Evolutionary conservation across 2,888 invertebrate genomes (phyloP).

Genomic region (Polymixis flavicincta): DNA sequence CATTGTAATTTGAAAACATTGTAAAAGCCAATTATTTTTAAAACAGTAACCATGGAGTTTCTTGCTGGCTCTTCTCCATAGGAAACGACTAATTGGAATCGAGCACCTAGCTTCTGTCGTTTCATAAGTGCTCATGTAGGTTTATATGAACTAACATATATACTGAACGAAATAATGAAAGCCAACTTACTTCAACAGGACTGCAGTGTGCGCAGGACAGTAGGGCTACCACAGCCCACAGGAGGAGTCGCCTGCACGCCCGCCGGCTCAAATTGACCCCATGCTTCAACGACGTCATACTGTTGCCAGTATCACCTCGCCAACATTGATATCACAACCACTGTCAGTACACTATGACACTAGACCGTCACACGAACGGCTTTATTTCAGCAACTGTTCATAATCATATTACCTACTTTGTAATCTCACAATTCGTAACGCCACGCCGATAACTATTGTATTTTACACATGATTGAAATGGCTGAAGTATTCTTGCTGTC

Average conservation of each 20-base stretch:
- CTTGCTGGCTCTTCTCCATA: too few relatives aligned
- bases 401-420: conserved; percentile 41
- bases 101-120: too few relatives aligned
- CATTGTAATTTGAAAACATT: too few relatives aligned
- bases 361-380: conserved; percentile 29
- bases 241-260: conserved; percentile 91
- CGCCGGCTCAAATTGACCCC: conserved; percentile 93
- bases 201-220: conserved; percentile 74
- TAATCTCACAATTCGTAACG: conserved; percentile 77
- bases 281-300: conserved; percentile 91
- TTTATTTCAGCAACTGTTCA: conserved; percentile 13
- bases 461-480: conserved; percentile 18
- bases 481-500: not conserved
- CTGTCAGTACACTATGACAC: conserved; percentile 47
- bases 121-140: too few relatives aligned
- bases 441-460: conserved; percentile 77
- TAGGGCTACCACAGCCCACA: conserved; percentile 69
- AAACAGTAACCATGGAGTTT: too few relatives aligned
- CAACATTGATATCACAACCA: conserved; percentile 68
- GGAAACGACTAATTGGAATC: too few relatives aligned
- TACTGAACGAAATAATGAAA: not conserved
- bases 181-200: conserved; percentile 84
- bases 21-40: too few relatives aligned
- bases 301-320: conserved; percentile 72
- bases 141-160: too few relatives aligned